Evolutionary conservation across 53 echinoderm and acorn worm species (phyloP).

Genomic region (Echinarachnius parma): DNA sequence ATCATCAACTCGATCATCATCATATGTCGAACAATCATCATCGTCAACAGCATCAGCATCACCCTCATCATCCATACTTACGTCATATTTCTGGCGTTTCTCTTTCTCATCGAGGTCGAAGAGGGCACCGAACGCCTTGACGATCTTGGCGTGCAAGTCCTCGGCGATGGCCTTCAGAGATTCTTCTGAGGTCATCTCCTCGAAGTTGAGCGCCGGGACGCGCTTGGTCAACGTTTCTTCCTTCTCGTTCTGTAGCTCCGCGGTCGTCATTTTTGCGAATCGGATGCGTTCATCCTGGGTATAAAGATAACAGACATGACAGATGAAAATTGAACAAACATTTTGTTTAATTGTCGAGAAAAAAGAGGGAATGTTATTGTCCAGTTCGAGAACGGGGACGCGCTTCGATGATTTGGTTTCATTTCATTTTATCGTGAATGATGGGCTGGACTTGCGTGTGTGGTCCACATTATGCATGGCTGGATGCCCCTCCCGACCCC

Average conservation of each 20-base stretch:
- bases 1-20: too few species aligned
- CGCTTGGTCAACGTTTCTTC: conserved; percentile 23
- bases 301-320: background rate
- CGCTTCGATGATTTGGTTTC: background rate
- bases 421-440: background rate
- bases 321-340: too few species aligned
- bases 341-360: too few species aligned
- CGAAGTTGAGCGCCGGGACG: conserved; percentile 12
- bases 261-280: conserved; percentile 30
- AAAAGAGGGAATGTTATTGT: too few species aligned
- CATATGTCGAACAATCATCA: too few species aligned
- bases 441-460: background rate
- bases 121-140: conserved; percentile 42
- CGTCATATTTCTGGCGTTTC: conserved; percentile 42
- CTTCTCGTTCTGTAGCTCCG: conserved; percentile 20
- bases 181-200: conserved; percentile 18
- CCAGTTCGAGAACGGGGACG: too few species aligned
- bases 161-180: conserved; percentile 19
- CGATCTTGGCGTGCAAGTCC: conserved; percentile 33
- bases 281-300: conserved; percentile 33
- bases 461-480: too few species aligned
- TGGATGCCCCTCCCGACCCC: too few species aligned
- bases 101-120: conserved; percentile 46
- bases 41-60: too few species aligned
- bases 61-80: background rate